Percentiles rank a stretch among this genome's conserved stretches.
Evolutionary conservation across 2,888 invertebrate species (phyloP).

Genomic region (Tenthredo livida): DNA sequence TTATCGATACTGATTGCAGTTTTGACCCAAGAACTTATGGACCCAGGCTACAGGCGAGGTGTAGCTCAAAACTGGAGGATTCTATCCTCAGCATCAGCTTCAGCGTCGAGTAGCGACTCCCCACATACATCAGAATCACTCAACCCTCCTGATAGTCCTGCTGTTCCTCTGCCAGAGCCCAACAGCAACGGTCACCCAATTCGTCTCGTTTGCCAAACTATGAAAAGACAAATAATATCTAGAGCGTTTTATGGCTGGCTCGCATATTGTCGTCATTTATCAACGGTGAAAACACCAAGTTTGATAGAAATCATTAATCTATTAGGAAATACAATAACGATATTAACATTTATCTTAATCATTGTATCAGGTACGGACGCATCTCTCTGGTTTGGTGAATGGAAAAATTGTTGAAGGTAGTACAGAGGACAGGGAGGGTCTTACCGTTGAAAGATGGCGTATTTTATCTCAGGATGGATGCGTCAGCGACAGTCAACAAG

Average conservation of each 20-base stretch:
- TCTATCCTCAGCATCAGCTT: conserved; percentile 58
- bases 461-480: conserved; percentile 84
- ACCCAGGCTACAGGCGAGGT: conserved; percentile 72
- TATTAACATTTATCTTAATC: neutral
- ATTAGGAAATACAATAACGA: neutral
- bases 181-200: conserved; percentile 74
- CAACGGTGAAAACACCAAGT: conserved; percentile 81
- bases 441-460: conserved; percentile 89
- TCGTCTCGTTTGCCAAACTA: conserved; percentile 93
- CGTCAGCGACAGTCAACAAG: conserved; percentile 84
- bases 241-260: conserved; percentile 98
- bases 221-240: conserved; percentile 96
- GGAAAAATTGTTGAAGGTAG: conserved; percentile 85
- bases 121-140: conserved; percentile 60
- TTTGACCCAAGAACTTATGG: conserved; percentile 85
- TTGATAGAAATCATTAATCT: neutral
- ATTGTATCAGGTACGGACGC: conserved; percentile 83
- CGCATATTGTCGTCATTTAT: conserved; percentile 95
- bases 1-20: conserved; percentile 76
- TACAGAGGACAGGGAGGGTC: conserved; percentile 81
- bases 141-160: conserved; percentile 72
- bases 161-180: conserved; percentile 68
- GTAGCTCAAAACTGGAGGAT: conserved; percentile 75
- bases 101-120: conserved; percentile 62
- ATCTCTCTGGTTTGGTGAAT: conserved; percentile 93